Evolutionary conservation across 2,888 invertebrate genomes (phyloP).

Genomic region (Platerodrilus igneus): DNA sequence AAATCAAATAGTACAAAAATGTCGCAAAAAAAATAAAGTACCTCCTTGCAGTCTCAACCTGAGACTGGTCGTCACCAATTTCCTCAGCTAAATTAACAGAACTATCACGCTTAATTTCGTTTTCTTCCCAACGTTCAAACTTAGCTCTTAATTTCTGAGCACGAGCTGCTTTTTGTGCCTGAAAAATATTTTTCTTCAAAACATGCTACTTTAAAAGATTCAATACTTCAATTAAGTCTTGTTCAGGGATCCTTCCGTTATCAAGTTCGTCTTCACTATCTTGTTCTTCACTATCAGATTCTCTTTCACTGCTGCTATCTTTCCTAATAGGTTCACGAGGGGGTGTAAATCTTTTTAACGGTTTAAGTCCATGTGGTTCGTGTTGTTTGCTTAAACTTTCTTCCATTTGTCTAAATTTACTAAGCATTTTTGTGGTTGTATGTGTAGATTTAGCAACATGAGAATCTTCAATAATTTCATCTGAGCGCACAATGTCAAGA

Average conservation of each 20-base stretch:
- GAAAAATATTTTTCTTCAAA: slow-evolving; percentile 9
- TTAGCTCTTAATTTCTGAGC: slow-evolving; percentile 81
- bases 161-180: slow-evolving; percentile 72
- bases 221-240: slow-evolving; percentile 40
- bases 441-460: slow-evolving; percentile 56
- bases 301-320: slow-evolving; percentile 44
- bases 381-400: slow-evolving; percentile 57
- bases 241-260: slow-evolving; percentile 34
- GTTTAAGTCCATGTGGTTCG: slow-evolving; percentile 60
- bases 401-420: slow-evolving; percentile 86
- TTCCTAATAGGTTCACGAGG: slow-evolving; percentile 62
- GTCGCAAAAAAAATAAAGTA: slow-evolving; percentile 7
- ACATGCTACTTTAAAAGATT: neutral
- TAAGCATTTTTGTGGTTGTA: slow-evolving; percentile 82
- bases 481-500: slow-evolving; percentile 64
- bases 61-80: slow-evolving; percentile 62
- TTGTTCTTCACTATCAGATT: slow-evolving; percentile 45
- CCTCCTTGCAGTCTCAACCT: slow-evolving; percentile 73
- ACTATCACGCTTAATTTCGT: slow-evolving; percentile 57
- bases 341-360: slow-evolving; percentile 84
- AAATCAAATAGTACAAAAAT: slow-evolving; percentile 7
- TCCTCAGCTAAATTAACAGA: slow-evolving; percentile 47
- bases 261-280: slow-evolving; percentile 51
- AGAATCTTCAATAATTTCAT: slow-evolving; percentile 53
- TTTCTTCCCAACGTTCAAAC: slow-evolving; percentile 82